Conservation (phyloP, 2,888 invertebrate species). For the Diplolepis rosae region DNA sequence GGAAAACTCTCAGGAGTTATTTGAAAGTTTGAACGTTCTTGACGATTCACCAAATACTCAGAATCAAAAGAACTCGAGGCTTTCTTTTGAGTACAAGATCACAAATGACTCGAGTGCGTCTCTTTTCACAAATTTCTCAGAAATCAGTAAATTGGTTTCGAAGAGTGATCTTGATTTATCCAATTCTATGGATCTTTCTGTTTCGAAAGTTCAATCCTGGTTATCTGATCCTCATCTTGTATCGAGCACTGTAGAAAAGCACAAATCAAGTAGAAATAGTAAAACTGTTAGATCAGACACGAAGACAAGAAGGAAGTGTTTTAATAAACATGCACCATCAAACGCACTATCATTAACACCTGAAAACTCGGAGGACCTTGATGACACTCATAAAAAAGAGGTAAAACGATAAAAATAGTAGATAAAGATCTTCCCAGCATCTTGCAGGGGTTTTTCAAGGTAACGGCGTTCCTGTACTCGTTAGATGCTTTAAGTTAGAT, state of each 20-base stretch:
- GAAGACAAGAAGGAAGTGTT: slow-evolving; percentile 23
- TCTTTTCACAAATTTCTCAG: not conserved
- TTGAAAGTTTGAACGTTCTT: not conserved
- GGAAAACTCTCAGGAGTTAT: not conserved
- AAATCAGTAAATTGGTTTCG: slow-evolving; percentile 36
- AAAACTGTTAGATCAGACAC: not conserved
- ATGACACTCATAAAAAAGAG: slow-evolving; percentile 13
- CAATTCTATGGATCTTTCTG: slow-evolving; percentile 42
- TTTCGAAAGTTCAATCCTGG: slow-evolving; percentile 49
- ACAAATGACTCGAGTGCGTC: slow-evolving; percentile 36
- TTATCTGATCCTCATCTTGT: slow-evolving; percentile 53
- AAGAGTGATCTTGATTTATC: slow-evolving; percentile 53
- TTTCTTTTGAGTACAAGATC: slow-evolving; percentile 55
- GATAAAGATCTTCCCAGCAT: slow-evolving; percentile 2
- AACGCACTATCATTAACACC: slow-evolving; percentile 13
- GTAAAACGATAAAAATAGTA: slow-evolving; percentile 8
- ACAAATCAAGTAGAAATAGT: not conserved
- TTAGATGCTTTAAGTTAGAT: not conserved
- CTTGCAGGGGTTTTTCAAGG: slow-evolving; percentile 21
- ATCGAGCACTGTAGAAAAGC: slow-evolving; percentile 32
- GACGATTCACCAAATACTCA: slow-evolving; percentile 55
- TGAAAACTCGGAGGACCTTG: slow-evolving; percentile 10
- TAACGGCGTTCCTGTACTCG: slow-evolving; percentile 13
- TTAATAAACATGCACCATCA: slow-evolving; percentile 24
- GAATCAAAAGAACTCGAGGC: slow-evolving; percentile 57